phyloP scores from a whole-genome alignment of 2,797 vertebrate genomes.

The Hydrocynus forskahlii region DNA sequence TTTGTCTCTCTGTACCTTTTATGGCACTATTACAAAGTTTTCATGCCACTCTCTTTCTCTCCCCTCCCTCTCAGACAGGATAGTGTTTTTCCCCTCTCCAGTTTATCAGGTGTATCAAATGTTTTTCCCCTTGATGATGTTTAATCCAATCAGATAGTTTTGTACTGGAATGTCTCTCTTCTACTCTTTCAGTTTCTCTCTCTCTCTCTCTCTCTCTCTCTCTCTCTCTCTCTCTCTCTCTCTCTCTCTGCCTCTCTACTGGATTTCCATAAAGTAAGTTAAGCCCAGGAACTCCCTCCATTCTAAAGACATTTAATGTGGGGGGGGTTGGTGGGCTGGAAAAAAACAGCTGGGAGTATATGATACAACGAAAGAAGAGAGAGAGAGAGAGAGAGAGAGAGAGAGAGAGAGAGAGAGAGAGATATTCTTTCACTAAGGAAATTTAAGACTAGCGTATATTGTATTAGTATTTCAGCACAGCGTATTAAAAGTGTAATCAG shows the following conservation, averaged over 20 bases:
- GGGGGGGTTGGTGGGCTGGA: conserved; percentile 31
- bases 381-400: neutral
- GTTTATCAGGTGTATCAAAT: conserved; percentile 32
- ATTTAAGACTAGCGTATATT: conserved; percentile 71
- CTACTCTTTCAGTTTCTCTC: neutral
- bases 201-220: conserved; percentile 1
- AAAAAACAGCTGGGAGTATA: conserved; percentile 28
- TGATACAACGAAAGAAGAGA: neutral
- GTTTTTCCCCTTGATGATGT: neutral
- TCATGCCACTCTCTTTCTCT: no score
- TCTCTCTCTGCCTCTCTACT: neutral
- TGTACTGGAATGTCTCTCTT: conserved; percentile 17
- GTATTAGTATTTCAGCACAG: conserved; percentile 71
- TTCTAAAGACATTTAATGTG: conserved; percentile 16
- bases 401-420: conserved; percentile 41
- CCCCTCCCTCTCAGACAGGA: no score
- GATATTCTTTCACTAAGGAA: conserved; percentile 71
- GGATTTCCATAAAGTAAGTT: conserved; percentile 58
- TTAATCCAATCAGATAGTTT: conserved; percentile 38
- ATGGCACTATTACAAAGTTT: no score
- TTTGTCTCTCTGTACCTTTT: no score
- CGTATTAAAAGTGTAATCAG: conserved; percentile 72
- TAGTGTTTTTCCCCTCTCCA: no score
- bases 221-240: conserved; percentile 16
- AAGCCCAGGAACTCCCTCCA: conserved; percentile 45